These are phyloP conservation scores for Punctoribates punctum DNA, from an alignment of 2,888 invertebrate species.

Conservation along the genomic window DNA sequence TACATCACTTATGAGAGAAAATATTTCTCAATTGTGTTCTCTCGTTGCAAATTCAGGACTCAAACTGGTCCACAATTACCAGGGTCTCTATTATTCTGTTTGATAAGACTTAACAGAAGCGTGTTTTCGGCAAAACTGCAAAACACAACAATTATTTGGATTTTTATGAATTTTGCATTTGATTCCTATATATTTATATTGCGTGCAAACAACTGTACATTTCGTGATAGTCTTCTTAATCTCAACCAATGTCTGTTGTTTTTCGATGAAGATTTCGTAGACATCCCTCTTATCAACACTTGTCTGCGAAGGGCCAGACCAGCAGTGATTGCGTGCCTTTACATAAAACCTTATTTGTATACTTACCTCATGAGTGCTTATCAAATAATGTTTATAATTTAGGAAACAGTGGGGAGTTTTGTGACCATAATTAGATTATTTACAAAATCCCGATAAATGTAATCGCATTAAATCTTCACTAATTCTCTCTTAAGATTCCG, in stretches of 20 bases:
- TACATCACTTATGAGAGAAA: background rate
- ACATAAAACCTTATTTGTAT: slow-evolving; percentile 18
- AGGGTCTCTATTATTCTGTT: background rate
- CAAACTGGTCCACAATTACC: background rate
- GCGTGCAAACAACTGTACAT: background rate
- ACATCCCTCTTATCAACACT: slow-evolving; percentile 30
- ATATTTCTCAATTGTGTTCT: background rate
- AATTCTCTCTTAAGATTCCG: background rate
- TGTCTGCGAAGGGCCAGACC: slow-evolving; percentile 15
- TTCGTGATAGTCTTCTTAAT: slow-evolving; percentile 18
- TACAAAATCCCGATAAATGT: slow-evolving; percentile 24
- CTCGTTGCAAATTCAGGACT: background rate
- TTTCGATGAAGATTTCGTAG: slow-evolving; percentile 7
- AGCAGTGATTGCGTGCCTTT: slow-evolving; percentile 23
- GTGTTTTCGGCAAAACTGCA: background rate
- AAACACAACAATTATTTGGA: background rate
- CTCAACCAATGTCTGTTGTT: slow-evolving; percentile 18
- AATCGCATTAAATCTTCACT: background rate
- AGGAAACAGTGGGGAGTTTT: slow-evolving; percentile 1
- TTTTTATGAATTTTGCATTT: background rate
- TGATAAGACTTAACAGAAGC: background rate
- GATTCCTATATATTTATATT: slow-evolving; percentile 22
- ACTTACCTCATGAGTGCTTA: slow-evolving; percentile 16
- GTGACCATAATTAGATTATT: slow-evolving; percentile 24
- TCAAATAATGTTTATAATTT: slow-evolving; percentile 28